Evolutionary conservation across 1,140 invertebrate genomes (phyloP), one percentile per base, ranked within the genome.

Genomic region (Pseudomyrmex concolor): DNA sequence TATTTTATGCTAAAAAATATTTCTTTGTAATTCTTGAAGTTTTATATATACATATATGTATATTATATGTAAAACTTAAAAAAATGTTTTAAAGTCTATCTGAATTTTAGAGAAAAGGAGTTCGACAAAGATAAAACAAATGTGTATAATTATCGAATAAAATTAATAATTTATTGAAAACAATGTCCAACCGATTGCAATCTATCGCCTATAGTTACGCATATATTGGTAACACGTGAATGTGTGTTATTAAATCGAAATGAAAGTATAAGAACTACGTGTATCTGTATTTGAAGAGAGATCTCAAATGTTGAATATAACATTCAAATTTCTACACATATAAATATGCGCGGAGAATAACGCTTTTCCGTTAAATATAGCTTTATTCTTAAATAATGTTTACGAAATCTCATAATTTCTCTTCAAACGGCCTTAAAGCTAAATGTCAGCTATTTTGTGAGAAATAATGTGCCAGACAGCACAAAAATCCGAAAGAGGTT

Each of bases 91-190:
- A 2, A 25, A 25, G 59, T 71, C 34, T 7, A 34, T 71, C 19
- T 7, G 13, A 48, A n/a, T 12, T 17, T 78, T 66, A 15, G 45
- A 63, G 9, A 59, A 78, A 57, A 57, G 7, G 25, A 25, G 2
- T 51, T 54, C 4, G 17, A 22, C 1, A 4, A 48, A 59, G 25
- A 48, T 34, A 3, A 25, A 70, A 59, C 7, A 34, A 34, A 34
- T 22, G 9, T 54, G 34, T 34, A 7, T 12, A 12, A 9, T 48
- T 22, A n/a, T 78, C 66, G 55, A 45, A 54, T 83, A 57, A 84
- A 73, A 71, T 84, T 71, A 87, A 87, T 87, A 87, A 72, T 88
- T 88, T 84, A 88, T 88, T 87, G 66, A 87, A 87, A 84, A 78
- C 85, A 88, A 63, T 70, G 62, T 74, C 45, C 62, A 87, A 45